Evolutionary conservation across 2,113 vertebrate genomes (phyloP), one percentile per base, ranked within the genome.

Genomic region (Nesogale talazaci): DNA sequence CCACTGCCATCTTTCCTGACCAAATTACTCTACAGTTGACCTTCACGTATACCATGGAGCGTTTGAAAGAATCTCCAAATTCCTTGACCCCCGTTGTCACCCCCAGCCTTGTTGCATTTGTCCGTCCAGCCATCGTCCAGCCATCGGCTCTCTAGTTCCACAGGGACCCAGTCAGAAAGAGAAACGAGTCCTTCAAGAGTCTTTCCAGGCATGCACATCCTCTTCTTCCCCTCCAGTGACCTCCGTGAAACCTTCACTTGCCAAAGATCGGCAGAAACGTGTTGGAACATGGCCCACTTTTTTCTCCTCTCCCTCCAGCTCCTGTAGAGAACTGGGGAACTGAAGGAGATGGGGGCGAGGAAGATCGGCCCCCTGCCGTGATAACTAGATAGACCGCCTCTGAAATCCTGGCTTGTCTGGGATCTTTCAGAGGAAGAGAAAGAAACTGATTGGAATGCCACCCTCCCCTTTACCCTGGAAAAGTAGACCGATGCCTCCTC

Each of bases 311-410:
- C 27, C 38, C 20, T 12, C 65, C 3, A 4, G 20, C 2, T 11
- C 3, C 25, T 9, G 0, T 9, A 9, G 1, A 6, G 15, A 56
- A 77, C 34, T 59, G 29, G n/a, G 20, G 38, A 70, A 5, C 2
- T 52, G 46, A 52, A 52, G 17, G 69, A 17, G 61, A 7, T 11
- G 6, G 16, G 38, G 11, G 4, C 17, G 11, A n/a, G 31, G 0
- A 23, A 34, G n/a, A 15, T 10, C 19, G 9, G 16, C 22, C 3
- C 11, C 83, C 40, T 20, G 52, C 19, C 67, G 36, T 27, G 25
- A n/a, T 38, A 3, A 15, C 52, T 23, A 16, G 2, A 1, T 1
- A 14, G 57, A 0, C 1, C 0, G 69, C 29, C 14, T 36, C 27
- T 67, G 3, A 34, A 29, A 38, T 84, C 23, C 29, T 3, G 38